Evolutionary conservation across 2,797 vertebrate genomes (phyloP).

Genomic region (Onychomys arenicola): DNA sequence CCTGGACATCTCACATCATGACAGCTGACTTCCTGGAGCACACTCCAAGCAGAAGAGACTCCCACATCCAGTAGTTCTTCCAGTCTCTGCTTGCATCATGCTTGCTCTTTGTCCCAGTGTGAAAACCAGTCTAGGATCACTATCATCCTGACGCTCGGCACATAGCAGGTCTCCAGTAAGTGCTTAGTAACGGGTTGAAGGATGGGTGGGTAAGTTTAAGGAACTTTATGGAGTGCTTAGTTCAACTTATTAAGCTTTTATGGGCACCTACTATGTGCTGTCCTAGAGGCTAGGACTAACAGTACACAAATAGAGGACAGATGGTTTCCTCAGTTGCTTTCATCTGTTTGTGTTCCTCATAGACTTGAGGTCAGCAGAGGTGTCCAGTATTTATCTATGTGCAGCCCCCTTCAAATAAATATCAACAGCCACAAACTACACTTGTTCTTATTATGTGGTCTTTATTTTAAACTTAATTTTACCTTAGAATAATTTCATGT

Average conservation of each 20-base stretch:
- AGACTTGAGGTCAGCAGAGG: background rate
- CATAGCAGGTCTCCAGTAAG: background rate
- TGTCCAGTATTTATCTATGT: background rate
- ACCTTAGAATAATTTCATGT: conserved; percentile 2
- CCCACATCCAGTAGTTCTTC: background rate
- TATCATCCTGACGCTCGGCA: background rate
- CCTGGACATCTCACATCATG: background rate
- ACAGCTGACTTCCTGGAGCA: background rate
- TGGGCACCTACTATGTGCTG: background rate
- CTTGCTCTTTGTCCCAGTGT: background rate
- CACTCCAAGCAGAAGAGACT: background rate
- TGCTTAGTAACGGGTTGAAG: background rate
- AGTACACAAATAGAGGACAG: background rate
- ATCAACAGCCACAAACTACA: background rate
- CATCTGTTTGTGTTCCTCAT: background rate
- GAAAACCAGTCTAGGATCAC: background rate
- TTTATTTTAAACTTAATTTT: background rate
- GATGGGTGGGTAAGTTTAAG: background rate
- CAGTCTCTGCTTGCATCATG: background rate
- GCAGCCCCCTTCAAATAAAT: background rate
- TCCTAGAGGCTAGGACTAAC: background rate
- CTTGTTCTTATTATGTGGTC: background rate
- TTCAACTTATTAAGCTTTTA: background rate
- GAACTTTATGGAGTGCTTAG: background rate
- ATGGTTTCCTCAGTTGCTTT: background rate